Evolutionary conservation across 2,888 invertebrate species (phyloP).

Genomic region (Meta bourneti): DNA sequence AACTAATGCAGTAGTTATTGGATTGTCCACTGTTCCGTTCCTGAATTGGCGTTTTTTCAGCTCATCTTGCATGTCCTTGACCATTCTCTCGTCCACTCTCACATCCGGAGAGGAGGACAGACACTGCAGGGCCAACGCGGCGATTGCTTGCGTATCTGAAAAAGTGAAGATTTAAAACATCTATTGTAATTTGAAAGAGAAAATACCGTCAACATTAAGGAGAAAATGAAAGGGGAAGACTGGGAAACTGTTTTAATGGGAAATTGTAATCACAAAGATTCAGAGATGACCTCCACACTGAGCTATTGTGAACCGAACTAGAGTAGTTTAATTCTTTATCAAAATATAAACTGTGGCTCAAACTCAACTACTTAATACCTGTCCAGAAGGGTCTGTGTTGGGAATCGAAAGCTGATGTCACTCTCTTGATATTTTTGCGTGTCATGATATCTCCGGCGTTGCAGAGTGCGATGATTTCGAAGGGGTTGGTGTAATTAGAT

Average conservation of each 20-base stretch:
- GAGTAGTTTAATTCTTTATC: too few relatives aligned
- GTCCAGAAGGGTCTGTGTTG: slow-evolving; percentile 48
- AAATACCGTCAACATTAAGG: too few relatives aligned
- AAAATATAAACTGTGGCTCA: too few relatives aligned
- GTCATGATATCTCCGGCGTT: slow-evolving; percentile 47
- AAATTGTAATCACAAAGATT: too few relatives aligned
- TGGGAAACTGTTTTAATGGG: too few relatives aligned
- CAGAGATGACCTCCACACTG: too few relatives aligned
- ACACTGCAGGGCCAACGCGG: slow-evolving; percentile 29
- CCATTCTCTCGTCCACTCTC: slow-evolving; percentile 10
- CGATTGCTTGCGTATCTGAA: slow-evolving; percentile 54
- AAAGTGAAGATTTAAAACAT: neutral
- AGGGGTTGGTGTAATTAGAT: neutral
- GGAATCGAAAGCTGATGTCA: slow-evolving; percentile 9
- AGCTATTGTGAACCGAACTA: too few relatives aligned
- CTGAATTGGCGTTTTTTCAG: slow-evolving; percentile 39
- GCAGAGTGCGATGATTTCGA: slow-evolving; percentile 45
- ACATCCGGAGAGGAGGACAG: neutral
- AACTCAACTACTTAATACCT: neutral
- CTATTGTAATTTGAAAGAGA: too few relatives aligned
- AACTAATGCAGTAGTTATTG: neutral
- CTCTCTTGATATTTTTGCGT: slow-evolving; percentile 2
- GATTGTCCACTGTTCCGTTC: too few relatives aligned
- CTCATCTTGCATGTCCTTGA: slow-evolving; percentile 38
- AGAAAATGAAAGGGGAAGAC: too few relatives aligned